Percentiles rank a stretch among this genome's conserved stretches.
These are phyloP conservation scores for Hirudinaria manillensis DNA, from an alignment of 2,888 invertebrate genomes.

Conservation along the genomic window DNA sequence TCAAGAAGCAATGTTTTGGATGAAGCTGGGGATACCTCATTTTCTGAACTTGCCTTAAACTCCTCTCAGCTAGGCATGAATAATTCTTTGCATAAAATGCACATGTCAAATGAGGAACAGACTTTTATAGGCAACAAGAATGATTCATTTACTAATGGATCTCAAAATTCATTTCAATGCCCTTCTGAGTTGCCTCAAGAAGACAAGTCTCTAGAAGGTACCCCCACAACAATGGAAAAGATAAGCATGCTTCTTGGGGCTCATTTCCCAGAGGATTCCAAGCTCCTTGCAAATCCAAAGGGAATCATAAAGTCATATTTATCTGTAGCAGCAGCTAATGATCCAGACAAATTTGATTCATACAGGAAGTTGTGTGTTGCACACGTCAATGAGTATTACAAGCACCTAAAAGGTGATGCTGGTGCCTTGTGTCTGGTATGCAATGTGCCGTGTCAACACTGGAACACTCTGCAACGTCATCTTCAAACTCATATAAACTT, in stretches of 20 bases:
- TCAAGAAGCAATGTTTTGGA: constrained; percentile 3
- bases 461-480: constrained; percentile 38
- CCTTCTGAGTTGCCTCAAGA: constrained; percentile 4
- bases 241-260: constrained; percentile 23
- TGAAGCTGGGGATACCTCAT: neutral
- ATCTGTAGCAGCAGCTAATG: constrained; percentile 31
- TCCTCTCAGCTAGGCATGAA: neutral
- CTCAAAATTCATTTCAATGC: neutral
- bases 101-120: neutral
- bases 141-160: neutral
- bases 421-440: constrained; percentile 34
- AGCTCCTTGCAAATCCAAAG: constrained; percentile 33
- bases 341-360: constrained; percentile 35
- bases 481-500: constrained; percentile 39
- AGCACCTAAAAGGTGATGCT: constrained; percentile 31
- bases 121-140: neutral
- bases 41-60: neutral
- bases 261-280: constrained; percentile 32
- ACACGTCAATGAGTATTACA: constrained; percentile 35
- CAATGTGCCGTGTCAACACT: constrained; percentile 33
- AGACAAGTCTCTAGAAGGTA: neutral
- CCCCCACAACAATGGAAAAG: constrained; percentile 6
- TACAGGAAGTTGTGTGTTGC: constrained; percentile 34
- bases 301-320: constrained; percentile 34
- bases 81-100: neutral